Conservation (phyloP, 2,888 invertebrate species). For the Endomychus coccineus region DNA sequence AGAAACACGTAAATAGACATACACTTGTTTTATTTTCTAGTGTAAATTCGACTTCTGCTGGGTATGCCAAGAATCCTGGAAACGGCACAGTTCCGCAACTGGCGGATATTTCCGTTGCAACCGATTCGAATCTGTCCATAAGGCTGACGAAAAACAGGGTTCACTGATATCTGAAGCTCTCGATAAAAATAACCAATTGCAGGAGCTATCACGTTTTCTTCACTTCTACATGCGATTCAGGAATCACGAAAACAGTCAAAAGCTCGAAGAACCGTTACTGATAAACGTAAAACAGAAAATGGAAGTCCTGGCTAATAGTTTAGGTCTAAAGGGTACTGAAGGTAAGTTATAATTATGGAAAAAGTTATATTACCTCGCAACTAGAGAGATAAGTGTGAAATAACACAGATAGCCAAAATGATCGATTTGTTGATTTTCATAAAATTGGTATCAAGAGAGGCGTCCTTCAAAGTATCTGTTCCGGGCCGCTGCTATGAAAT, state of each 20-base stretch:
- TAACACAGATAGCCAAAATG: no score
- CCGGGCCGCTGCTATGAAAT: no score
- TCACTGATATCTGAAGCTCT: constrained; percentile 52
- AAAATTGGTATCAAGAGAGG: no score
- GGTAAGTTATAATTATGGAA: no score
- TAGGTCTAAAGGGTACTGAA: constrained; percentile 40
- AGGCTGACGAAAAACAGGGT: constrained; percentile 55
- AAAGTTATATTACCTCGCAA: no score
- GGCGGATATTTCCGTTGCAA: constrained; percentile 60
- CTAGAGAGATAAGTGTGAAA: no score
- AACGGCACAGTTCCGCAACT: constrained; percentile 60
- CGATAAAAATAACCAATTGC: constrained; percentile 50
- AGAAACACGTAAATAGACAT: no score
- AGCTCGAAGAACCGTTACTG: constrained; percentile 55
- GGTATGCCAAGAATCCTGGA: constrained; percentile 66
- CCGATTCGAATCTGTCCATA: constrained; percentile 56
- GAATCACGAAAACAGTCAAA: constrained; percentile 58
- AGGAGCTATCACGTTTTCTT: constrained; percentile 57
- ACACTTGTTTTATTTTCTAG: constrained; percentile 38
- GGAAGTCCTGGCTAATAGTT: constrained; percentile 51
- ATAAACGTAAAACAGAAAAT: constrained; percentile 54
- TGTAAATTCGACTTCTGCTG: constrained; percentile 67
- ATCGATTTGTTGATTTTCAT: no score
- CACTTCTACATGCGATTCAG: constrained; percentile 59
- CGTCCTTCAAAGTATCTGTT: no score